Base-by-base conservation (phyloP, 2,113 vertebrate species). In the Silurus glanis region DNA sequence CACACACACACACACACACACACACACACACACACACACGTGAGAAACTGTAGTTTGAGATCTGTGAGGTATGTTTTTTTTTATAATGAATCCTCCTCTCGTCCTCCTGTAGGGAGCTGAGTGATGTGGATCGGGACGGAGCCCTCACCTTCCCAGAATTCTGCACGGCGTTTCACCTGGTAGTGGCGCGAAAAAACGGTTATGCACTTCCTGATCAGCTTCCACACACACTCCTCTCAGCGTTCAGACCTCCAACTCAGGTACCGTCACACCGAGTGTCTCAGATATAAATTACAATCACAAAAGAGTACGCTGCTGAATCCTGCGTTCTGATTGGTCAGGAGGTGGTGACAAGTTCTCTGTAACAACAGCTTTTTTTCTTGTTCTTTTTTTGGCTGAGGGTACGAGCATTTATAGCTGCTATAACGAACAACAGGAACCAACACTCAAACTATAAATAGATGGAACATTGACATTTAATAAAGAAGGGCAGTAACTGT, bases 131-230 rank as follows among this genome's bases (percentile, higher is more conserved):
- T 23, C 95, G 96, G 0, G 97, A 99, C 0, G 98, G 98, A 86
- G 97, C 97, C 0, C 93, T 99, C 93, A 97, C 95, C 0, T 95
- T 99, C 69, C 83, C 95, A 0, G 98, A 99, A 92, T 99, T 99
- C 85, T 98, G 97, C 94, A 96, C 96, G 0, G 98, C 98, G 0
- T 99, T 99, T 91, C 98, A 99, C 91, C 94, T 99, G 21, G 97
- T 99, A 45, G 98, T 99, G 92, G 98, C 97, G 0, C 95, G 97
- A 45, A 99, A 99, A 93, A 99, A 99, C 4, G 97, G 98, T 5
- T 99, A 96, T 89, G 94, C 95, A 5, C 94, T 99, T 8, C 98
- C 98, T 0, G 97, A 98, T 84, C 94, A 90, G 1, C 95, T 99
- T 21, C 97, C 98, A 0, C 95, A 94, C 0, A 96, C 95, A 0